Evolutionary conservation across 2,113 vertebrate genomes (phyloP).

Genomic region (Proteles cristata): DNA sequence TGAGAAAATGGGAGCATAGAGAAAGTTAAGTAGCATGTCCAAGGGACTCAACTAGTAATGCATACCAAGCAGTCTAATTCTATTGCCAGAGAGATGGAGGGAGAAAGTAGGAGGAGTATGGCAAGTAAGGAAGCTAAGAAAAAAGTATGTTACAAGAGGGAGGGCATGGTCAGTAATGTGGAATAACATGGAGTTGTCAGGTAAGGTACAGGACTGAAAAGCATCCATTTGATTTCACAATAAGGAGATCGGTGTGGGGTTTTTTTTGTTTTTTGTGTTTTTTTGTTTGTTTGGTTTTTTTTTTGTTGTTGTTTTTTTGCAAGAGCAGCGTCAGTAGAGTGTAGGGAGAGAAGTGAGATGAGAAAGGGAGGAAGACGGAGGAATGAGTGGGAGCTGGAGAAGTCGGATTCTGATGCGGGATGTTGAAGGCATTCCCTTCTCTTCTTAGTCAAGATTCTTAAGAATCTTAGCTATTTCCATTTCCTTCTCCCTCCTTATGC

Average conservation of each 20-base stretch:
- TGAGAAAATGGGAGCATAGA: slow-evolving; percentile 19
- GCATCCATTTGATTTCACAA: slow-evolving; percentile 6
- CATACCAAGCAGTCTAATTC: slow-evolving; percentile 14
- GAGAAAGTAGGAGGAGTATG: neutral
- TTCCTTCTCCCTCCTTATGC: neutral
- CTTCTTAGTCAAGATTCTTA: neutral
- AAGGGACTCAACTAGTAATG: neutral
- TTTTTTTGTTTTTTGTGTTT: too few species aligned
- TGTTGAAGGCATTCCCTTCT: neutral
- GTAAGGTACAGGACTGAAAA: slow-evolving; percentile 24
- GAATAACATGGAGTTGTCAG: neutral
- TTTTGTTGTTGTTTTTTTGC: neutral
- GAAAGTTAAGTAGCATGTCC: slow-evolving; percentile 34
- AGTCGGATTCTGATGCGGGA: slow-evolving; percentile 1
- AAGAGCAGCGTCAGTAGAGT: neutral
- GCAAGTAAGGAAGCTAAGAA: neutral
- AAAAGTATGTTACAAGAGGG: neutral
- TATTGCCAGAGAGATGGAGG: neutral
- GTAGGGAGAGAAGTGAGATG: neutral
- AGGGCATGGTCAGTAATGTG: neutral
- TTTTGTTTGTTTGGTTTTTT: too few species aligned
- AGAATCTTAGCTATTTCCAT: slow-evolving; percentile 26
- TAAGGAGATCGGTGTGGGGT: neutral
- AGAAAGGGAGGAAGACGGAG: neutral
- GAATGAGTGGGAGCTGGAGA: slow-evolving; percentile 40